These are phyloP conservation scores for Hoplodrina blanda DNA, from an alignment of 2,888 invertebrate genomes.

Conservation along the genomic window DNA sequence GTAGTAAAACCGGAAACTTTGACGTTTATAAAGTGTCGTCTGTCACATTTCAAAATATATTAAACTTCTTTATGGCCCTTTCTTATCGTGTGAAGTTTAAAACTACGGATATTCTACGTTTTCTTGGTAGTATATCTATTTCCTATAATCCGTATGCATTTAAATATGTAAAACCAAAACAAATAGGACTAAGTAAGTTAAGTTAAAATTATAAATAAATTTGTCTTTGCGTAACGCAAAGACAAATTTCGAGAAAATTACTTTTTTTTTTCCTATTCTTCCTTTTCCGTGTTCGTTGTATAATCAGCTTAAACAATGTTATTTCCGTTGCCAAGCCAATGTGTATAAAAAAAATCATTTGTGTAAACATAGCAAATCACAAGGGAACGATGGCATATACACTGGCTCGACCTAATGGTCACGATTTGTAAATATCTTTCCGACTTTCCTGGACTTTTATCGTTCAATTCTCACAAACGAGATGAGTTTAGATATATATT, in stretches of 20 bases:
- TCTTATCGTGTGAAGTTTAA: not conserved
- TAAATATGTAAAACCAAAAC: slow-evolving; percentile 2
- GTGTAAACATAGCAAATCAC: slow-evolving; percentile 6
- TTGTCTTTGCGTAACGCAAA: too few relatives aligned
- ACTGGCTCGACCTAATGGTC: not conserved
- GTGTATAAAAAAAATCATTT: not conserved
- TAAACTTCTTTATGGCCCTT: not conserved
- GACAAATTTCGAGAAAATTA: not conserved
- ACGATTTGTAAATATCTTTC: slow-evolving; percentile 31
- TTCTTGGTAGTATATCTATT: not conserved
- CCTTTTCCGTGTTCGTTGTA: not conserved
- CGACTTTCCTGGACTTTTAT: slow-evolving; percentile 24
- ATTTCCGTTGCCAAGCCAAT: slow-evolving; percentile 12
- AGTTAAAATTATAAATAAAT: too few relatives aligned
- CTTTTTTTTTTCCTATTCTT: not conserved
- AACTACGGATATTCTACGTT: not conserved
- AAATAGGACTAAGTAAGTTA: too few relatives aligned
- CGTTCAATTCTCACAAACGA: slow-evolving; percentile 9
- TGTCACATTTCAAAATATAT: not conserved
- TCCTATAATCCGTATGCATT: not conserved
- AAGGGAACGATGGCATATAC: not conserved
- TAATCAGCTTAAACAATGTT: not conserved
- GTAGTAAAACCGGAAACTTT: not conserved
- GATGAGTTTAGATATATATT: slow-evolving; percentile 13
- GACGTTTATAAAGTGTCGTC: not conserved